Conservation (phyloP, 1,140 invertebrate species). For the honey bee (Apis mellifera) region DNA sequence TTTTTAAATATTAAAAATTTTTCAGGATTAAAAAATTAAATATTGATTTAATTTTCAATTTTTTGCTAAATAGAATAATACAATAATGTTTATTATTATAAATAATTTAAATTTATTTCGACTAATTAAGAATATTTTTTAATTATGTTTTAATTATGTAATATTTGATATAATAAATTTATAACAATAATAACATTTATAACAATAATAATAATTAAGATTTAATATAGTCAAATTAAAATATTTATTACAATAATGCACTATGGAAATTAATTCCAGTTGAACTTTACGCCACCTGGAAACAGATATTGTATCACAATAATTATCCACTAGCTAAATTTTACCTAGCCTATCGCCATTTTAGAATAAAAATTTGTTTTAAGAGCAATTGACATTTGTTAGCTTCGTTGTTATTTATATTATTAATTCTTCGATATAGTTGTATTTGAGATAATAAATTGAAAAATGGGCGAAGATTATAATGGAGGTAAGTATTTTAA, state of each 20-base stretch:
- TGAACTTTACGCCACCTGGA: constrained; percentile 20
- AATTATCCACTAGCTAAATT: constrained; percentile 25
- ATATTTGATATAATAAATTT: neutral
- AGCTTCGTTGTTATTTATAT: constrained; percentile 8
- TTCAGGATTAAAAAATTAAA: neutral
- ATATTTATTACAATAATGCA: neutral
- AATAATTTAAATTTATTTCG: neutral
- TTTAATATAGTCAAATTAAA: neutral
- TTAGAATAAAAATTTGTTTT: constrained; percentile 50
- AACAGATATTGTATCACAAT: neutral
- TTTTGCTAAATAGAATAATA: neutral
- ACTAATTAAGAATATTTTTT: neutral
- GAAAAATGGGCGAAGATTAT: constrained; percentile 77
- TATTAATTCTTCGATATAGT: neutral
- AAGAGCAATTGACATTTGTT: constrained; percentile 44
- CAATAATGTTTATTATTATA: neutral
- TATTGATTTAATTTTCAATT: neutral
- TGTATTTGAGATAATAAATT: neutral
- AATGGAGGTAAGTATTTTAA: constrained; percentile 73
- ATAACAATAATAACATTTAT: too few relatives aligned
- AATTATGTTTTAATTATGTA: neutral
- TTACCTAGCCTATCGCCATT: constrained; percentile 54
- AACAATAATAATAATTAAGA: neutral
- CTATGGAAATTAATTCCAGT: constrained; percentile 14
- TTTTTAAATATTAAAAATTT: neutral